Percentiles rank a stretch among this genome's conserved stretches.
Evolutionary conservation across 1,140 invertebrate species (phyloP).

Genomic region (Drosophila nasuta): DNA sequence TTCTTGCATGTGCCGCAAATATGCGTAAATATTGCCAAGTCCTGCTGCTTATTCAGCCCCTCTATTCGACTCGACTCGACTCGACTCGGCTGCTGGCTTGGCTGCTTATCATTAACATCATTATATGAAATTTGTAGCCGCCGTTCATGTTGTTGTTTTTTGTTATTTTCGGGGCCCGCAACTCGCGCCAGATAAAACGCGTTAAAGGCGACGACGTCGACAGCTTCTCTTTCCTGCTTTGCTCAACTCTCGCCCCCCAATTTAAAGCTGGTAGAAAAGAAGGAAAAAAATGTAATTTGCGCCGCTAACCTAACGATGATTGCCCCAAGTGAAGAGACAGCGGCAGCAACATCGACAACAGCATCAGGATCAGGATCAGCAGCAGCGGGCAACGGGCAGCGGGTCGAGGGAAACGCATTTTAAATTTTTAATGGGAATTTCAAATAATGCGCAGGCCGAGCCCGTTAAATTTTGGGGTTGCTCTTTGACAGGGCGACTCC

Average conservation of each 20-base stretch:
- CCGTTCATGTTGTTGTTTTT: conserved; percentile 30
- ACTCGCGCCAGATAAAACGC: conserved; percentile 50
- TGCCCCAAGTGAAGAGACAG: conserved; percentile 54
- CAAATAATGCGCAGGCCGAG: conserved; percentile 64
- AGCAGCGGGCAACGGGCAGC: not conserved
- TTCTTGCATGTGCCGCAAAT: conserved; percentile 45
- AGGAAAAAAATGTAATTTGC: conserved; percentile 73
- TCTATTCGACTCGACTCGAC: conserved; percentile 1
- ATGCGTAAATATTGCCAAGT: conserved; percentile 50
- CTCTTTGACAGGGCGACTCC: conserved; percentile 25
- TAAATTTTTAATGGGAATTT: conserved; percentile 81
- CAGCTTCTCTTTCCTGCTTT: conserved; percentile 4
- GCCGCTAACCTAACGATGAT: conserved; percentile 78
- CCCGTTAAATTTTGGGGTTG: conserved; percentile 39
- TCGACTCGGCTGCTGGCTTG: conserved; percentile 23
- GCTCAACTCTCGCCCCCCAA: not conserved
- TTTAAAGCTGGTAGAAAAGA: conserved; percentile 1
- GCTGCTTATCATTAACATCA: conserved; percentile 69
- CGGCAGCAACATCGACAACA: not conserved
- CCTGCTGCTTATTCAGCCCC: not conserved
- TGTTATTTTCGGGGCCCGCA: conserved; percentile 30
- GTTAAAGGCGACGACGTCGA: conserved; percentile 42
- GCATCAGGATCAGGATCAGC: conserved; percentile 37
- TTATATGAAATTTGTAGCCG: conserved; percentile 59
- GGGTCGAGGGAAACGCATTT: conserved; percentile 52